Percentiles rank a stretch among this genome's conserved stretches.
These are phyloP conservation scores for Patella ulyssiponensis DNA, from an alignment of 2,888 invertebrate species.

Conservation along the genomic window DNA sequence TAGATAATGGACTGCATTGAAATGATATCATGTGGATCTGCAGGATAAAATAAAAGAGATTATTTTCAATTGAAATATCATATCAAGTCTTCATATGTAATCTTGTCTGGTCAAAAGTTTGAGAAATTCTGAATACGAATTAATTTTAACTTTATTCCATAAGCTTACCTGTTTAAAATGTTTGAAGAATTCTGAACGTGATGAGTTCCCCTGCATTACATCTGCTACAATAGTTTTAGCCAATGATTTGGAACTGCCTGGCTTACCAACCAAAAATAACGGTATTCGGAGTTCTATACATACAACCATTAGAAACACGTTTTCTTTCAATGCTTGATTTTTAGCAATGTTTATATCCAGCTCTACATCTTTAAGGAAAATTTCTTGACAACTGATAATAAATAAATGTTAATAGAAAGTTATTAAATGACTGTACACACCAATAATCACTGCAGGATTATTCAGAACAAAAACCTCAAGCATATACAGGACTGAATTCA, in stretches of 20 bases:
- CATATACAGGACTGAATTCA: too few relatives aligned
- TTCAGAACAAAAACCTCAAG: too few relatives aligned
- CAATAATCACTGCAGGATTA: too few relatives aligned
- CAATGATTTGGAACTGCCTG: slow-evolving; percentile 70
- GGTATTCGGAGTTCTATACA: slow-evolving; percentile 69
- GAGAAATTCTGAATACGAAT: too few relatives aligned
- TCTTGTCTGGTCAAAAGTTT: too few relatives aligned
- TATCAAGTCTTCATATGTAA: too few relatives aligned
- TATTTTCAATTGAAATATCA: too few relatives aligned
- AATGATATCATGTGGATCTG: slow-evolving; percentile 68
- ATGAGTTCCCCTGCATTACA: slow-evolving; percentile 67
- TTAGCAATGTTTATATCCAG: slow-evolving; percentile 62
- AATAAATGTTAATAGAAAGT: background rate
- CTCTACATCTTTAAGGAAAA: slow-evolving; percentile 58
- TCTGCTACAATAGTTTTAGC: slow-evolving; percentile 69
- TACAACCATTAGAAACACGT: slow-evolving; percentile 71
- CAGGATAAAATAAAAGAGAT: background rate
- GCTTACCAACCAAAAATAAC: slow-evolving; percentile 70
- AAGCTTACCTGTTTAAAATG: slow-evolving; percentile 58
- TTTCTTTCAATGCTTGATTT: slow-evolving; percentile 68
- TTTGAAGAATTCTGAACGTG: slow-evolving; percentile 57
- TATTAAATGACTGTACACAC: too few relatives aligned
- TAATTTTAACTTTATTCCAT: background rate
- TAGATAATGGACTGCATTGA: slow-evolving; percentile 68
- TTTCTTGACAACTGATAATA: slow-evolving; percentile 62